Percentiles rank a stretch among this genome's conserved stretches.
Conservation (phyloP, 2,797 vertebrate genomes). For the Hafferia zeledoni region DNA sequence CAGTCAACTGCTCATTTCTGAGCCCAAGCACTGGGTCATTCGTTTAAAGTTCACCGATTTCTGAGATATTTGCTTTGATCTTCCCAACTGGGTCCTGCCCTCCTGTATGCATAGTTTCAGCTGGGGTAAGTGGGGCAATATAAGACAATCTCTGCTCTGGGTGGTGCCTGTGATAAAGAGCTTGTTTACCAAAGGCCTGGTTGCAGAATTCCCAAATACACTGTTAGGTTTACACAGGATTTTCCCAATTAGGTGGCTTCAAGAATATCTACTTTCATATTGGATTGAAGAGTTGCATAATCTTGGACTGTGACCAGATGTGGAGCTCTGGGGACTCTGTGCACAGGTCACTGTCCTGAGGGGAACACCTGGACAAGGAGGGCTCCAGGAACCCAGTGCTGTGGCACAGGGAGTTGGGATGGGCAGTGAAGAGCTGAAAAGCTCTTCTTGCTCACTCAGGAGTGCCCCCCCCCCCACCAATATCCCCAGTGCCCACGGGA, state of each 20-base stretch:
- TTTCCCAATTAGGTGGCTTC: background rate
- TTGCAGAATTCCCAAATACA: background rate
- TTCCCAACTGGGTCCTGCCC: background rate
- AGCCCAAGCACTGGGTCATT: fast-evolving
- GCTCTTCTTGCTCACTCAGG: too few species aligned
- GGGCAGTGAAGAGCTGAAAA: background rate
- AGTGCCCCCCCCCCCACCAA: background rate
- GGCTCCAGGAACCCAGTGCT: background rate
- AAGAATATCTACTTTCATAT: background rate
- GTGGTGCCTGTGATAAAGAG: background rate
- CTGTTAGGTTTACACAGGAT: background rate
- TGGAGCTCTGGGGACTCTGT: background rate
- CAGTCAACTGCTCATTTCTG: background rate
- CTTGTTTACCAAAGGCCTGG: background rate
- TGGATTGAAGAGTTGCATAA: background rate
- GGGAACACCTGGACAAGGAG: fast-evolving
- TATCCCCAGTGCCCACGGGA: fast-evolving
- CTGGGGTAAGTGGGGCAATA: background rate
- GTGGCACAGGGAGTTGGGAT: background rate
- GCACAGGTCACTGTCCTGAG: fast-evolving
- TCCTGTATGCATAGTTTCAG: background rate
- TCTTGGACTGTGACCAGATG: fast-evolving
- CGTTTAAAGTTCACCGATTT: background rate
- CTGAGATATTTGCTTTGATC: background rate
- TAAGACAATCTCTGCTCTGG: background rate